phyloP scores from a whole-genome alignment of 1,140 invertebrate species.

The Heliconius congener region DNA sequence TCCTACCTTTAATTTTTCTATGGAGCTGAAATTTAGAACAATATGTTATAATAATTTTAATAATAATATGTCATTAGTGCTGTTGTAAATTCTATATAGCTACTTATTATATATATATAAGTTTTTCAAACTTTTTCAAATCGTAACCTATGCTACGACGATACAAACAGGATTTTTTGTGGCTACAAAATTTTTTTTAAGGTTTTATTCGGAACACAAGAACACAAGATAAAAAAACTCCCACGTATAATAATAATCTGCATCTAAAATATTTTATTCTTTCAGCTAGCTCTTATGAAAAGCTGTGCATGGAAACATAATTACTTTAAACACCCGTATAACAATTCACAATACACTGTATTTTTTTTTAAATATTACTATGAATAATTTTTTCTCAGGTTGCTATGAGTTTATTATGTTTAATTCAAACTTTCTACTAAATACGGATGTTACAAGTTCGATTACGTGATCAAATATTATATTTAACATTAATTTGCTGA shows the following conservation, averaged over 20 bases:
- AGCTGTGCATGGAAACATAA: background rate
- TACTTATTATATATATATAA: too few species aligned
- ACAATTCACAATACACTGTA: background rate
- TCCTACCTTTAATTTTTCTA: too few species aligned
- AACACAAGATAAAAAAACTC: background rate
- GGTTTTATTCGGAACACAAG: background rate
- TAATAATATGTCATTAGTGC: too few species aligned
- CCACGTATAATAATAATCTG: background rate
- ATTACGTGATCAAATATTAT: background rate
- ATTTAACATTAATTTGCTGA: too few species aligned
- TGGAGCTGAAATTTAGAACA: too few species aligned
- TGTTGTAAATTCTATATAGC: too few species aligned
- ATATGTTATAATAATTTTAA: too few species aligned
- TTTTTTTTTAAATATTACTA: background rate
- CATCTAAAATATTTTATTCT: background rate
- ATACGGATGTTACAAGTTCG: background rate
- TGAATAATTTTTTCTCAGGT: background rate
- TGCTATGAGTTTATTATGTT: background rate
- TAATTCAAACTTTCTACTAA: background rate
- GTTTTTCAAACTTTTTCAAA: too few species aligned
- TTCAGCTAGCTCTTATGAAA: slow-evolving; percentile 1
- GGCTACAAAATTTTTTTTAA: too few species aligned
- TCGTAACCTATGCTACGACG: too few species aligned
- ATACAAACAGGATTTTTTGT: too few species aligned
- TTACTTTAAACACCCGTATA: slow-evolving; percentile 5